Evolutionary conservation across 1,140 invertebrate species (phyloP).

Genomic region (Oryctes rhinoceros): DNA sequence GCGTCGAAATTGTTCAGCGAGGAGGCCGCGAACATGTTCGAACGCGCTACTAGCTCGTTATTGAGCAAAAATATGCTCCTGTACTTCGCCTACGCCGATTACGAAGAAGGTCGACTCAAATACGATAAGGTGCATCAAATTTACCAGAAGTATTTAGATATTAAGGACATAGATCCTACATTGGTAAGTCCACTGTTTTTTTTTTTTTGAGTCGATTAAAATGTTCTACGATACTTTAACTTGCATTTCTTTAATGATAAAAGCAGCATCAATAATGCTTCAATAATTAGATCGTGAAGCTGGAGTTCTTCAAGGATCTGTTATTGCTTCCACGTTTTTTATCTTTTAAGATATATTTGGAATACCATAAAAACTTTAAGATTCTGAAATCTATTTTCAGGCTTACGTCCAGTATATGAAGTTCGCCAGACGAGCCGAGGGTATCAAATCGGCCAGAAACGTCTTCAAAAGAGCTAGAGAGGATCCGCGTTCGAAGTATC

Average conservation of each 20-base stretch:
- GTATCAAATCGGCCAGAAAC: slow-evolving; percentile 93
- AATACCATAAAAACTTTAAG: no score
- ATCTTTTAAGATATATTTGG: not conserved
- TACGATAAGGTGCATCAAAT: slow-evolving; percentile 98
- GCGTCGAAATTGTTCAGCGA: slow-evolving; percentile 91
- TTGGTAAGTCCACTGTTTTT: slow-evolving; percentile 67
- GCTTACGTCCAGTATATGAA: slow-evolving; percentile 99
- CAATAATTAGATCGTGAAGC: no score
- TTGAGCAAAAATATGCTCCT: slow-evolving; percentile 92
- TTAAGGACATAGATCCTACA: slow-evolving; percentile 92
- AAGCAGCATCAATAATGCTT: no score
- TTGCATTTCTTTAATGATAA: no score
- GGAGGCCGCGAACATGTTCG: slow-evolving; percentile 93
- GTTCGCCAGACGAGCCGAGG: slow-evolving; percentile 95
- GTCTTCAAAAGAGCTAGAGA: slow-evolving; percentile 97
- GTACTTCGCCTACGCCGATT: slow-evolving; percentile 98
- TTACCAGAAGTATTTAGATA: slow-evolving; percentile 90
- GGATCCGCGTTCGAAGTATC: slow-evolving; percentile 85
- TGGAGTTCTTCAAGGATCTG: no score
- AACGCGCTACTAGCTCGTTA: slow-evolving; percentile 87
- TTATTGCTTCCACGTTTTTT: not conserved
- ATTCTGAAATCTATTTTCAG: slow-evolving; percentile 62
- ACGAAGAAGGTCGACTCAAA: slow-evolving; percentile 95
- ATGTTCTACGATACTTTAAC: no score
- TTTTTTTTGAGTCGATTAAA: no score